Conservation (phyloP, 2,797 vertebrate genomes). For the Psittacula echo region DNA sequence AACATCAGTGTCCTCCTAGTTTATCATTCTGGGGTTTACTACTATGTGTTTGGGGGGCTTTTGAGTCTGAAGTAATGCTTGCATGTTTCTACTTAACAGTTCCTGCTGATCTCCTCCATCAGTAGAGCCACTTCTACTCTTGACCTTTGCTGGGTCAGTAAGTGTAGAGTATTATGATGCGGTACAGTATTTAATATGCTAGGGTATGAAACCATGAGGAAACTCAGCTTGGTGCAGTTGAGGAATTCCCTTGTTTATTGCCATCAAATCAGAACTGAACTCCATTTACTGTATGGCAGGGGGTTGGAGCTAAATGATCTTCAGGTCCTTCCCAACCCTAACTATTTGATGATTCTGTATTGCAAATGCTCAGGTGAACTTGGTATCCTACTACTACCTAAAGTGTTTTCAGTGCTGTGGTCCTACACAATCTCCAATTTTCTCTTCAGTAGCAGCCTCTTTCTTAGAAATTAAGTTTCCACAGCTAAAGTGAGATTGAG, state of each 20-base stretch:
- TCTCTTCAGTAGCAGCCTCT: not conserved
- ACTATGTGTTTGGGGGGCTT: rapidly evolving
- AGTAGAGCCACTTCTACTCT: not conserved
- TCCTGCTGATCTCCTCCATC: not conserved
- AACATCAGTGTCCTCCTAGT: not conserved
- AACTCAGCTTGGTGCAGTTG: not conserved
- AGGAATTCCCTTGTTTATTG: not conserved
- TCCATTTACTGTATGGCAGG: not conserved
- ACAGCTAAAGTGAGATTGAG: not conserved
- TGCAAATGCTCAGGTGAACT: not conserved
- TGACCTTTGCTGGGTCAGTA: not conserved
- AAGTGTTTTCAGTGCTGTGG: not conserved
- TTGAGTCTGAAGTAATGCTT: not conserved
- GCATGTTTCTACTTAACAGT: not conserved
- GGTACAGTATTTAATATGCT: not conserved
- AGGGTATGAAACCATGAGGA: not conserved
- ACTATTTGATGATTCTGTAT: not conserved
- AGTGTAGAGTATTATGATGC: rapidly evolving
- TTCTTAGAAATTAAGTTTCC: not conserved
- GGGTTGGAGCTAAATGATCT: not conserved
- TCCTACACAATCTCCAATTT: not conserved
- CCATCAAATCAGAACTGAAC: not conserved
- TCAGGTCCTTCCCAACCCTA: not conserved
- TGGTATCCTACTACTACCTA: not conserved
- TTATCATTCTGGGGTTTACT: not conserved